Evolutionary conservation across 2,113 vertebrate genomes (phyloP).

Genomic region (Kryptolebias marmoratus): DNA sequence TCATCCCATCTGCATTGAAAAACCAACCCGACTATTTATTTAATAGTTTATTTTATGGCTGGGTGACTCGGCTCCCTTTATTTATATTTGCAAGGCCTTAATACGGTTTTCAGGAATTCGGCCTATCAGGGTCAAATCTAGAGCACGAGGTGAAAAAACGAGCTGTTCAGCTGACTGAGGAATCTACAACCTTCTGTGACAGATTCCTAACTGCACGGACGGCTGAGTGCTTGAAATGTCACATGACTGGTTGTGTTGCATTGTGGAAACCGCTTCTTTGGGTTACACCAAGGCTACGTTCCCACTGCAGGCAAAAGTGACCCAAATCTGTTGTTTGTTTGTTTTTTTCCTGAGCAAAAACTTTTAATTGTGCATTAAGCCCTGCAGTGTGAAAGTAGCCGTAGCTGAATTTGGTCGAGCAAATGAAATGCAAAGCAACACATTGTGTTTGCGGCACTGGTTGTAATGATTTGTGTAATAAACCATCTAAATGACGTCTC

Average conservation of each 20-base stretch:
- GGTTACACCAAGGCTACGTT: no score
- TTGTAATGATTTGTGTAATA: background rate
- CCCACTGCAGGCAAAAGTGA: no score
- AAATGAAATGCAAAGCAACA: background rate
- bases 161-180: background rate
- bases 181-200: background rate
- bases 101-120: background rate
- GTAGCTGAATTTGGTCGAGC: background rate
- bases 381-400: no score
- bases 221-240: constrained; percentile 37
- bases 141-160: background rate
- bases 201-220: background rate
- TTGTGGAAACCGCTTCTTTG: constrained; percentile 1
- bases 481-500: background rate
- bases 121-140: background rate
- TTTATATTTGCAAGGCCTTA: background rate
- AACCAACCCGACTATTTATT: no score
- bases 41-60: no score
- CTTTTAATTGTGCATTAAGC: no score
- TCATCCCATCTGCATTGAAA: no score
- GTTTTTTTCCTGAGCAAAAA: no score
- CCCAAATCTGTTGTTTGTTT: no score
- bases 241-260: constrained; percentile 41
- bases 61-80: no score
- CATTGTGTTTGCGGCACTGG: constrained; percentile 1